phyloP scores from a whole-genome alignment of 1,140 invertebrate species.

The Drosophila sproati region DNA sequence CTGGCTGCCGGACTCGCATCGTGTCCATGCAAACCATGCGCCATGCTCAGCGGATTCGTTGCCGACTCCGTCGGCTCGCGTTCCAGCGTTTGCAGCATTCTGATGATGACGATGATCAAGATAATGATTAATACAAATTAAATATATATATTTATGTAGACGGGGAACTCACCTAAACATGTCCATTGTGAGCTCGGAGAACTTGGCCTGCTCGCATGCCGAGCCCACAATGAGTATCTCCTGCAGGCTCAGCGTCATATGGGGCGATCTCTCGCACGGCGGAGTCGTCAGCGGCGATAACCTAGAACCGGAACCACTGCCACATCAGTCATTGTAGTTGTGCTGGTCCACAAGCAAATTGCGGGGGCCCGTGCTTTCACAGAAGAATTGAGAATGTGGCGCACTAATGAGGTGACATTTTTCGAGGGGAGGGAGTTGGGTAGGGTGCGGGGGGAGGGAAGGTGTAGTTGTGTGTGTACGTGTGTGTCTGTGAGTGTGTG shows the following conservation, averaged over 20 bases:
- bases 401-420: slow-evolving; percentile 79
- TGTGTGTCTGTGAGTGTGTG: slow-evolving; percentile 22
- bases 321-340: slow-evolving; percentile 83
- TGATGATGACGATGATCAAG: slow-evolving; percentile 1
- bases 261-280: slow-evolving; percentile 93
- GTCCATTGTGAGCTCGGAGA: slow-evolving; percentile 98
- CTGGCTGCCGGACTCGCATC: slow-evolving; percentile 94
- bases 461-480: slow-evolving; percentile 17
- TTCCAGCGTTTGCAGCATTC: slow-evolving; percentile 97
- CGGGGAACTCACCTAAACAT: slow-evolving; percentile 90
- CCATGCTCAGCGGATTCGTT: slow-evolving; percentile 76
- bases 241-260: slow-evolving; percentile 94
- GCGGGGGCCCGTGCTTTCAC: slow-evolving; percentile 85
- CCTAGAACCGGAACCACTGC: slow-evolving; percentile 86
- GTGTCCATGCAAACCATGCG: slow-evolving; percentile 86
- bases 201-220: slow-evolving; percentile 97
- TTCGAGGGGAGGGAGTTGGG: slow-evolving; percentile 13
- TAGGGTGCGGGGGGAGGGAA: neutral
- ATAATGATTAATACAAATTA: no score
- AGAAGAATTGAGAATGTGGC: slow-evolving; percentile 84
- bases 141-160: no score
- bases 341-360: slow-evolving; percentile 71
- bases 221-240: slow-evolving; percentile 98
- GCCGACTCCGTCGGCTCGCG: slow-evolving; percentile 93
- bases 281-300: slow-evolving; percentile 94